phyloP scores from a whole-genome alignment of 2,113 vertebrate genomes.

The Macrotus californicus region DNA sequence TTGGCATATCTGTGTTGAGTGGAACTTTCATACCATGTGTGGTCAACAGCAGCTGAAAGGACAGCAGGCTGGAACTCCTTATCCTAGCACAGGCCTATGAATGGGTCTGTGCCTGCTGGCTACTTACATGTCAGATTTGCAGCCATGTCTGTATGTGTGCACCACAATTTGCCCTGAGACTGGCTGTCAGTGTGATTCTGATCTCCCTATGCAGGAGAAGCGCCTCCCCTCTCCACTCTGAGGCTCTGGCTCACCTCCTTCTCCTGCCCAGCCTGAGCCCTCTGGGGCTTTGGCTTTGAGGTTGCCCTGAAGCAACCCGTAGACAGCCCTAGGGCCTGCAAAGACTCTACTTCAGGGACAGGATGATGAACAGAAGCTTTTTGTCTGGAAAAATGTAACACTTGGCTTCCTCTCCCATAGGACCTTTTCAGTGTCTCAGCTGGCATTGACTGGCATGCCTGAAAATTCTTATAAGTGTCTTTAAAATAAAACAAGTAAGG shows the following conservation, averaged over 20 bases:
- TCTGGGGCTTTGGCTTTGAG: neutral
- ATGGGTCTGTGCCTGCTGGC: neutral
- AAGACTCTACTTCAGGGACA: neutral
- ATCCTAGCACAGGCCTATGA: neutral
- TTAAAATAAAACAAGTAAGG: neutral
- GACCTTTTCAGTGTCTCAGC: neutral
- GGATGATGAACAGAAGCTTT: neutral
- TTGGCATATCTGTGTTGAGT: neutral
- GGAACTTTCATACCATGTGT: neutral
- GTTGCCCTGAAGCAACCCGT: neutral
- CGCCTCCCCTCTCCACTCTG: neutral
- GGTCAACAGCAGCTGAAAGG: neutral
- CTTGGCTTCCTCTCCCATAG: neutral
- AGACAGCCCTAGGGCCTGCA: neutral
- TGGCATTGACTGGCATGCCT: neutral
- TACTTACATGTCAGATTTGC: neutral
- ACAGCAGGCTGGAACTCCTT: neutral
- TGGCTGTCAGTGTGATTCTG: neutral
- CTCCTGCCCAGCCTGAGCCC: neutral
- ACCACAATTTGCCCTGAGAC: neutral
- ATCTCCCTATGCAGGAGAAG: neutral
- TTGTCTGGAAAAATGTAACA: neutral
- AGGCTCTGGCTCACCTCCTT: neutral
- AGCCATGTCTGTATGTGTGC: neutral
- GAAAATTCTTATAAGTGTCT: neutral